Evolutionary conservation across 2,113 vertebrate species (phyloP).

Genomic region (Callocephalon fimbriatum): DNA sequence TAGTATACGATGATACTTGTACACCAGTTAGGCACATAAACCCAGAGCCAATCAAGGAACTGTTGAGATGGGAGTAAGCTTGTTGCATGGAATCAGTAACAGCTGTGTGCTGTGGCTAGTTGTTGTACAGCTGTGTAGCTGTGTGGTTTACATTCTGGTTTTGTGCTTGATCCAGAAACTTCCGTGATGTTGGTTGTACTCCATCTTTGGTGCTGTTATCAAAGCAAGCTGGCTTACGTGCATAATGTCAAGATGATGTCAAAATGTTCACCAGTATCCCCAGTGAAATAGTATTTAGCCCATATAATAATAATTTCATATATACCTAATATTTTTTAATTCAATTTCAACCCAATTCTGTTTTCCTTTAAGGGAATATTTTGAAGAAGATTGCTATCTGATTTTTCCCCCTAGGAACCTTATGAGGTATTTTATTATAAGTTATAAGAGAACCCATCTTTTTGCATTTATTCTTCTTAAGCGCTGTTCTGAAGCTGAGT

Average conservation of each 20-base stretch:
- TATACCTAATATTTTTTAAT: not conserved
- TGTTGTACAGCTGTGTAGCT: accelerated
- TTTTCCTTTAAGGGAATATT: not conserved
- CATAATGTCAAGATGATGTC: not conserved
- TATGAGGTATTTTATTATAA: not conserved
- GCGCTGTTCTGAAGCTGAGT: not conserved
- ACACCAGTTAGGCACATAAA: not conserved
- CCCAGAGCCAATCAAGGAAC: not conserved
- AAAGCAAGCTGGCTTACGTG: not conserved
- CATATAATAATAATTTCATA: not conserved
- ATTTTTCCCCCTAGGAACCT: not conserved
- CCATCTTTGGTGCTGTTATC: not conserved
- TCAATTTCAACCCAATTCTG: not conserved
- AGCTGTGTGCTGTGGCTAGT: not conserved
- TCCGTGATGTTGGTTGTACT: not conserved
- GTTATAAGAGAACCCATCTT: not conserved
- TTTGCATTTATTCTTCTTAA: not conserved
- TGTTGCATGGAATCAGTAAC: not conserved
- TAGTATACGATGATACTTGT: not conserved
- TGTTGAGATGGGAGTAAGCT: not conserved
- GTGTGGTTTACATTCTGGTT: accelerated
- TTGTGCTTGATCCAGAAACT: not conserved
- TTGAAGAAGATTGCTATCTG: not conserved
- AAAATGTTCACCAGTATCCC: not conserved
- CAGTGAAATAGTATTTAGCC: not conserved